Evolutionary conservation across 2,888 invertebrate species (phyloP), one percentile per base, ranked within the genome.

Genomic region (Acleris literana): DNA sequence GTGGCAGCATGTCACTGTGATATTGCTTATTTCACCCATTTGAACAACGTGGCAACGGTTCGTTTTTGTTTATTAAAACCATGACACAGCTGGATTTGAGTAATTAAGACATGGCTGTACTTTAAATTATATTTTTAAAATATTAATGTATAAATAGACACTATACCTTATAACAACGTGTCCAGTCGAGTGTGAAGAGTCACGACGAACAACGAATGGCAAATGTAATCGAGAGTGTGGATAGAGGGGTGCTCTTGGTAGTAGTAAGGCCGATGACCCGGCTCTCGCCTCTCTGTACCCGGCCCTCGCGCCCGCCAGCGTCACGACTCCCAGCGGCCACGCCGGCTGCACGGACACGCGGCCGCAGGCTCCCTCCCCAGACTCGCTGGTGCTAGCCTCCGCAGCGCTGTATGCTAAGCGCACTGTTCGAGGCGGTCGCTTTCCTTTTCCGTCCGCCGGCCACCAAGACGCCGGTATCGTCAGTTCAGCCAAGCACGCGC

Each of bases 381-480:
- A 94, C 60, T 94, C 93, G 43, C 94, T 94, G 68, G 94, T 93
- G 64, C 96, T 94, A 0, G 97, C 97, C 86, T 97, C 97, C 69
- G 97, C 95, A 7, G 98, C 97, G 53, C 97, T 97, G 83, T 98
- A 98, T 0, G 97, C 96, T 49, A 98, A 94, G 80, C 96, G 95
- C 18, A 97, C 96, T 69, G 95, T 93, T 59, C 96, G 93, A 57
- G 96, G 96, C 18, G 97, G 96, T 56, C 95, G 94, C 72, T 93
- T 93, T 56, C 90, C 93, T 69, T 90, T 92, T 11, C 94, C 94
- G 72, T 94, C 94, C 46, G 94, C 94, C 1, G 96, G 95, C 98
- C 98, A 99, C 98, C 98, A 99, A 62, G 95, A 95, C 11, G 97
- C 95, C 0, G 98, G 99, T 46, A 99, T 94, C 1, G 97, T 96